Evolutionary conservation across 1,140 invertebrate genomes (phyloP), one percentile per base, ranked within the genome.

Genomic region (Monomorium pharaonis): DNA sequence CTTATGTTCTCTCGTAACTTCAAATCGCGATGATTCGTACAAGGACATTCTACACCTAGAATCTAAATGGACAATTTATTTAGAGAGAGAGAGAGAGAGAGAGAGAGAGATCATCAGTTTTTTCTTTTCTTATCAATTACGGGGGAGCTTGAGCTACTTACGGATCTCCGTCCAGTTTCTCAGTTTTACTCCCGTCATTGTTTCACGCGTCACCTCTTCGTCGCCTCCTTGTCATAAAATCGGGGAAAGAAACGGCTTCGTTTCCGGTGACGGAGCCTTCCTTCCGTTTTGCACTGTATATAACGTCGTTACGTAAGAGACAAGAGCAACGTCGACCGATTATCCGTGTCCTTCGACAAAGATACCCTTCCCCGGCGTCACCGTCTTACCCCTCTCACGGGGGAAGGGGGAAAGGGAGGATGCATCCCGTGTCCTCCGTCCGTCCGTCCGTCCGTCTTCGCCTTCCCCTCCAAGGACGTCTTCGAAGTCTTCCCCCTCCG

Each of bases 261-360:
- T 5, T 37, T 76, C 3, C 54, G n/a, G 30, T 33, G 33, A 58
- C 3, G 51, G n/a, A n/a, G n/a, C n/a, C n/a, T n/a, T 80, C n/a
- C 30, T 69, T 69, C 14, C 44, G 30, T 78, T 33, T 62, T 18
- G 58, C 12, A 51, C 54, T 69, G 24, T 56, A 12, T 49, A 44
- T 24, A 42, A n/a, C 16, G 76, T 67, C 5, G 62, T 49, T 54
- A 54, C 21, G 76, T 30, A 9, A 65, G 21, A 78, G 33, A 70
- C 75, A n/a, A 86, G 54, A 37, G 84, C 90, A 91, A 92, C 88
- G 86, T 81, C 83, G 72, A 87, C 65, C 92, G 92, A 92, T 92
- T 92, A 92, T 92, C 91, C 89, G 81, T 67, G 63, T 92, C 88
- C 77, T 84, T 89, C 88, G 87, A 86, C 87, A 89, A 86, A 80